A percentile compares a stretch with the other conserved stretches of the same genome.
phyloP scores from a whole-genome alignment of 2,113 vertebrate genomes.

The Crotalus horridus region DNA sequence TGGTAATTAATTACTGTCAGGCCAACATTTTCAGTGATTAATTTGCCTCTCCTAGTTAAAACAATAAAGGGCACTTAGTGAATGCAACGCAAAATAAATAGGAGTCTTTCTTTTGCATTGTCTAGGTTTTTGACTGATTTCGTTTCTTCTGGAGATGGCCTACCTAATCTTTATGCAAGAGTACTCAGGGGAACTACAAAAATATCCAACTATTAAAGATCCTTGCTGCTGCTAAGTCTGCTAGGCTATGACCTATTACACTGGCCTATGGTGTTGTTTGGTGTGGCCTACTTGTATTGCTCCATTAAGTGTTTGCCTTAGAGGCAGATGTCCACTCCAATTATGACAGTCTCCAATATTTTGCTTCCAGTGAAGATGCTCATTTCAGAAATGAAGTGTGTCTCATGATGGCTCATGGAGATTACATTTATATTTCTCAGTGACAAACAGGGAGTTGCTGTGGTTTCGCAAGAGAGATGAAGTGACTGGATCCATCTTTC shows the following conservation, averaged over 20 bases:
- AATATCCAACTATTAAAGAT: not conserved
- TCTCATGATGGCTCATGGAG: accelerated
- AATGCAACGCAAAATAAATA: conserved; percentile 43
- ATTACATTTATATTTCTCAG: not conserved
- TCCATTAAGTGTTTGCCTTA: conserved; percentile 5
- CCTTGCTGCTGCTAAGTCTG: not conserved
- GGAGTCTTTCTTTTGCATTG: conserved; percentile 9
- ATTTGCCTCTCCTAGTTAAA: conserved; percentile 63
- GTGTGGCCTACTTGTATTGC: not conserved
- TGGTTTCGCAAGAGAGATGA: not conserved
- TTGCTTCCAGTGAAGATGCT: conserved; percentile 21
- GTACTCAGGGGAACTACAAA: not conserved
- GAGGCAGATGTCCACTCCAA: not conserved
- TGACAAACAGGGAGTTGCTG: not conserved
- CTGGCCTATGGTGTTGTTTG: not conserved
- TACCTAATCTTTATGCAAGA: conserved; percentile 12
- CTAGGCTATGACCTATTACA: not conserved
- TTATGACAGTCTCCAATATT: not conserved
- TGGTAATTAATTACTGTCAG: conserved; percentile 74
- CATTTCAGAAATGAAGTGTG: not conserved
- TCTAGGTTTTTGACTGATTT: conserved; percentile 19
- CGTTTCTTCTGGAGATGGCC: conserved; percentile 7
- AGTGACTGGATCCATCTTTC: not conserved
- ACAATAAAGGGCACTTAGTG: conserved; percentile 67
- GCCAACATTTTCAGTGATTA: conserved; percentile 65